These are phyloP conservation scores for Sylvia atricapilla DNA, from an alignment of 2,113 vertebrate species.

Conservation along the genomic window DNA sequence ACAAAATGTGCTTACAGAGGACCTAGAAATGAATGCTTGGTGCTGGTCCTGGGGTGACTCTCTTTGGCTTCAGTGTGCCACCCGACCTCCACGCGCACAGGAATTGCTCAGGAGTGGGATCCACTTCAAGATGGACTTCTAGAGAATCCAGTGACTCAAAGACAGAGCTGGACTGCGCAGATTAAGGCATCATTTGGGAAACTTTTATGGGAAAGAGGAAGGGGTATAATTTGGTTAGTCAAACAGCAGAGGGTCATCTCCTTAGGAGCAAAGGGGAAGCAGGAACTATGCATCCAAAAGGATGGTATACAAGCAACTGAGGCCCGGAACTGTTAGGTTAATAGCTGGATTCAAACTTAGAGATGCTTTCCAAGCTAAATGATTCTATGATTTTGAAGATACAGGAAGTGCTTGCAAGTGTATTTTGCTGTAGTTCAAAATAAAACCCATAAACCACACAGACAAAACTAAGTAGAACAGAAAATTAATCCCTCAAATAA, in stretches of 20 bases:
- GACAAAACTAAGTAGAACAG: neutral
- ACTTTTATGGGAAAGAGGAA: neutral
- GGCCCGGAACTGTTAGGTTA: neutral
- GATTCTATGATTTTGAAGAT: neutral
- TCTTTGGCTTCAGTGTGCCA: neutral
- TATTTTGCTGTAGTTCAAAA: neutral
- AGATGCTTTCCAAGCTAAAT: neutral
- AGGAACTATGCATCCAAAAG: neutral
- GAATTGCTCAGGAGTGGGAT: neutral
- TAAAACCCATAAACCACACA: neutral
- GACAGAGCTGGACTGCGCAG: neutral
- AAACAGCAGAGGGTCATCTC: neutral
- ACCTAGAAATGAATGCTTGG: neutral
- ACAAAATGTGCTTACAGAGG: neutral
- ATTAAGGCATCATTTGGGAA: neutral
- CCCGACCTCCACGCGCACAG: rapidly evolving
- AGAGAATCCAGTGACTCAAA: neutral
- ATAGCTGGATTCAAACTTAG: neutral
- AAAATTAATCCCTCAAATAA: neutral
- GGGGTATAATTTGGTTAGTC: neutral
- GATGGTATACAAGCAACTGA: neutral
- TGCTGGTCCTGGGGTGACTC: neutral
- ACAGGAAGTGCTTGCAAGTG: neutral
- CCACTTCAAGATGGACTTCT: neutral
- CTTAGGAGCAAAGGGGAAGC: neutral